Percentiles rank a stretch among this genome's conserved stretches.
Conservation (phyloP, 2,113 vertebrate genomes). For the Corydoras sp. region DNA sequence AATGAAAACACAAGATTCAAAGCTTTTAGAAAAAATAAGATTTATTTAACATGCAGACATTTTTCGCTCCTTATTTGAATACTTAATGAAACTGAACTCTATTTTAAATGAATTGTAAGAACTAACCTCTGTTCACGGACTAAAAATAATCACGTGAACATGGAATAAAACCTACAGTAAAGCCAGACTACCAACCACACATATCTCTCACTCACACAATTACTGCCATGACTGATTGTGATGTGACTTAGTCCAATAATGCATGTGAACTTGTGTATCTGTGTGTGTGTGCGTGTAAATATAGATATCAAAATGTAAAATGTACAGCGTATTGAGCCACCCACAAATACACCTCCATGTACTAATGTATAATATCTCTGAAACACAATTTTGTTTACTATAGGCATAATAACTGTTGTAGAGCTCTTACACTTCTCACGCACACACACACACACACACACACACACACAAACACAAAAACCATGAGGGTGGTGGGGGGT, state of each 20-base stretch:
- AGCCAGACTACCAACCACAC: too few species aligned
- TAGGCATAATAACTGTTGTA: conserved; percentile 1
- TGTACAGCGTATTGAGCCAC: not conserved
- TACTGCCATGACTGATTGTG: conserved; percentile 15
- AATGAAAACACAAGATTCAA: not conserved
- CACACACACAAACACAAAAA: not conserved
- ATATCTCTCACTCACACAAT: too few species aligned
- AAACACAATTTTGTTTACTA: not conserved
- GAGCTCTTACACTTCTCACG: conserved; percentile 4
- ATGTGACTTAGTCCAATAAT: not conserved
- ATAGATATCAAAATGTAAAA: not conserved
- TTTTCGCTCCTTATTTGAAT: conserved; percentile 14
- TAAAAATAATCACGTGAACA: too few species aligned
- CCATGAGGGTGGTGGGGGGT: not conserved
- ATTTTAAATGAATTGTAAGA: conserved; percentile 1
- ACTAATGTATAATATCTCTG: not conserved
- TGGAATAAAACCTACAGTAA: too few species aligned
- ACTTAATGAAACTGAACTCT: conserved; percentile 3
- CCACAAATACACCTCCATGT: not conserved
- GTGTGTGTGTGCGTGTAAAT: not conserved
- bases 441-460: not conserved
- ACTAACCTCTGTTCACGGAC: not conserved
- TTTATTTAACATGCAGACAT: conserved; percentile 40
- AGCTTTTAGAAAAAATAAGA: conserved; percentile 34
- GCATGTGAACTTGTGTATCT: not conserved